A percentile compares a stretch with the other conserved stretches of the same genome.
Conservation (phyloP, 2,797 vertebrate species). For the Balearica regulorum region DNA sequence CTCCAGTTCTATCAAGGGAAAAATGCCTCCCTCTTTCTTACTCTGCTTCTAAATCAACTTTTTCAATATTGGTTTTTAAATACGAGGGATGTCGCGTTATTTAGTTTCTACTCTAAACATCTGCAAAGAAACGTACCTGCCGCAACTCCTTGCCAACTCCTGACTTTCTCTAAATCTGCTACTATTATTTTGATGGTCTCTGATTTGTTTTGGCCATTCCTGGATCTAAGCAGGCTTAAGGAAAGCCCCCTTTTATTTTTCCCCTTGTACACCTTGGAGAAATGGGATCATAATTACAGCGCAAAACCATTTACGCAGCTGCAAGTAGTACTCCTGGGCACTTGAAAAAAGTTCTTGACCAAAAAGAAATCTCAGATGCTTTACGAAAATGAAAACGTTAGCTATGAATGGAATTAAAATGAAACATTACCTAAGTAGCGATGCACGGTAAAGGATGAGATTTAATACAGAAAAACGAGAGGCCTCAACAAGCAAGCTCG, state of each 20-base stretch:
- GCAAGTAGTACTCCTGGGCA: neutral
- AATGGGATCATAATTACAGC: slow-evolving; percentile 54
- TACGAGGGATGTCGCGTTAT: neutral
- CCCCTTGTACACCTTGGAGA: slow-evolving; percentile 31
- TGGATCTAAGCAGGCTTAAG: slow-evolving; percentile 31
- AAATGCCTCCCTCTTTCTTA: neutral
- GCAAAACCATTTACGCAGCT: slow-evolving; percentile 47
- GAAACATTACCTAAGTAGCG: slow-evolving; percentile 26
- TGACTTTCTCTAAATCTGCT: slow-evolving; percentile 10
- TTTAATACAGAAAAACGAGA: neutral
- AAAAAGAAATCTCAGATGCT: slow-evolving; percentile 18
- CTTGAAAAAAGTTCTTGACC: slow-evolving; percentile 52
- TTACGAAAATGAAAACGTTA: neutral
- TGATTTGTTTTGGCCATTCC: slow-evolving; percentile 42
- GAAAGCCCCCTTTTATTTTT: slow-evolving; percentile 48
- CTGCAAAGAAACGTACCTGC: slow-evolving; percentile 32
- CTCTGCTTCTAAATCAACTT: neutral
- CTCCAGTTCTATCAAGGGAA: neutral
- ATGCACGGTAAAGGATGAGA: neutral
- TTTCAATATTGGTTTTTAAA: neutral
- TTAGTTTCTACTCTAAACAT: slow-evolving; percentile 3
- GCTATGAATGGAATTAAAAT: neutral
- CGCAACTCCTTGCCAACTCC: slow-evolving; percentile 12
- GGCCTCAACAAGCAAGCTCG: neutral
- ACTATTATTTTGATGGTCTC: slow-evolving; percentile 15